Base-by-base conservation (phyloP, 2,797 vertebrate genomes). In the Telmatherina bonti region DNA sequence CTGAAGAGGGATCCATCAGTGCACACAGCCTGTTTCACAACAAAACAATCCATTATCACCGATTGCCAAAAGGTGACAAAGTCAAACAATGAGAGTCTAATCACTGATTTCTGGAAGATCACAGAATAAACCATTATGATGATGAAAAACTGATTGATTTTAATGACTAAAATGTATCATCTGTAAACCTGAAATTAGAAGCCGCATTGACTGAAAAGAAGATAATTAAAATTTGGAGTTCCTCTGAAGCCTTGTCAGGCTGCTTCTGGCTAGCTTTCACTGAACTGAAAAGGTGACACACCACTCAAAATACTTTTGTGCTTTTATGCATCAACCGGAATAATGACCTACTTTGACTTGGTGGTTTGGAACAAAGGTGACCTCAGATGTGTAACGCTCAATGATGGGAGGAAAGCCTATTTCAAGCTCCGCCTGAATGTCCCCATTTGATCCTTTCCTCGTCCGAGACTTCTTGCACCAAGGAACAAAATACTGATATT, bases 401-500 rank as follows among this genome's bases (percentile, higher is more conserved):
- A 91, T 57, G 0, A 96, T 38, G 1, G 95, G 95, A 0, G 94
- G 86, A 63, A 96, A 96, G 45, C 95, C 95, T 2, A 96, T 94
- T 76, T 94, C 93, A 0, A 96, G 89, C 57, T 92, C 87, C 0
- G 92, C 95, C 58, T 10, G 66, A 24, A 91, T 49, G 16, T 78
- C 52, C 0, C 90, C 78, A 0, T 88, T 91, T 10, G 2, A 68
- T 5, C 74, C 67, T 71, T 74, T 93, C 5, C 79, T 53, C 31
- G 93, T 56, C n/a, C 72, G 91, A 51, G 95, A 96, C 69, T 88
- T 91, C 61, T 91, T 95, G 76, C 95, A 96, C 95, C 95, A 96
- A 24, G 95, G 95, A 29, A 96, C 95, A 78, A 96, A 96, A 35
- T 93, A 67, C 65, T 91, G 89, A 88, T 96, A 96, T 63, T 93